Percentiles rank a stretch among this genome's conserved stretches.
Conservation (phyloP, 92 coral and sea anemone genomes). For the Phenganax stokvisi region DNA sequence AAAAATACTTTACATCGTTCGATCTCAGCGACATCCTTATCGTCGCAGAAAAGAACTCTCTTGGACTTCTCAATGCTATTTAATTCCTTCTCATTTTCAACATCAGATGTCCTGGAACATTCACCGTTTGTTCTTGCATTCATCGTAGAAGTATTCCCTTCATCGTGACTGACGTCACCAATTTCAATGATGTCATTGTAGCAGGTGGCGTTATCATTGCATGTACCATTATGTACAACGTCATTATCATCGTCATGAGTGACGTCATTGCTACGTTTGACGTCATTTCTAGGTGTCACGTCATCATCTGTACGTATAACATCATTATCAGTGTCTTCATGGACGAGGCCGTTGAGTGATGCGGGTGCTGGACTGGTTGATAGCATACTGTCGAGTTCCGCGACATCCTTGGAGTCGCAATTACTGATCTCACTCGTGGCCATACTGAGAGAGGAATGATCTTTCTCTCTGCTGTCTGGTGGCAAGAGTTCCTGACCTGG, state of each 20-base stretch:
- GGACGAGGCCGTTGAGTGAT: background rate
- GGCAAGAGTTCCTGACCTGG: background rate
- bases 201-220: background rate
- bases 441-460: constrained; percentile 21
- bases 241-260: constrained; percentile 17
- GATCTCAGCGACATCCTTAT: background rate
- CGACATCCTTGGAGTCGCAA: constrained; percentile 46
- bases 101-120: constrained; percentile 23
- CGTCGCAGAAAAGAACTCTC: constrained; percentile 20
- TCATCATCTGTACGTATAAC: background rate
- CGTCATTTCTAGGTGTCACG: background rate
- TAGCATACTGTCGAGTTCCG: constrained; percentile 33
- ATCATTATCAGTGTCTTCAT: constrained; percentile 29
- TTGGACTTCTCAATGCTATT: constrained; percentile 36
- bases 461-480: background rate
- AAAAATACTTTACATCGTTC: background rate
- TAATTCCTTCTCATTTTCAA: constrained; percentile 20
- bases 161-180: background rate
- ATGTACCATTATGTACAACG: background rate
- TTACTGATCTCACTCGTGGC: constrained; percentile 36
- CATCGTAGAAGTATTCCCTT: background rate
- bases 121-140: background rate
- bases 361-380: constrained; percentile 9
- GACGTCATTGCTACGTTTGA: constrained; percentile 3
- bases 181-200: background rate